phyloP scores from a whole-genome alignment of 2,113 vertebrate species.

The Caloenas nicobarica region DNA sequence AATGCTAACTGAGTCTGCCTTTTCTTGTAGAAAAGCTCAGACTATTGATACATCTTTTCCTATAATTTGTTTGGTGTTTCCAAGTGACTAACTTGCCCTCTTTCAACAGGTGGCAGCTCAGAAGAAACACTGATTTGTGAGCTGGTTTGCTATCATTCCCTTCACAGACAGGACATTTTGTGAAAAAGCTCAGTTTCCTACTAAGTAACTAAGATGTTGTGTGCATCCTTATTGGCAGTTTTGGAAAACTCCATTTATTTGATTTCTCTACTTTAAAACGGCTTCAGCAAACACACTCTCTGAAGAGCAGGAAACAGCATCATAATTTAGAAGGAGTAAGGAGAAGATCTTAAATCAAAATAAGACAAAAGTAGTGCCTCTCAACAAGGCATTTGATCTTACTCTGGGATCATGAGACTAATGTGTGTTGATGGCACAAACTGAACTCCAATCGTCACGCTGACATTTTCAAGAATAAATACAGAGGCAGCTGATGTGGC shows the following conservation, averaged over 20 bases:
- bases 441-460: slow-evolving; percentile 27
- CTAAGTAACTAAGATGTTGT: neutral
- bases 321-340: neutral
- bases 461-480: slow-evolving; percentile 34
- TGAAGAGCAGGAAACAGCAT: neutral
- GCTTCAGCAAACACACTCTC: neutral
- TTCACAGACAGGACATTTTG: neutral
- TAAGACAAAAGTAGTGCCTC: neutral
- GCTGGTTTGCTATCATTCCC: neutral
- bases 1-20: neutral
- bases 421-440: slow-evolving; percentile 39
- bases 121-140: neutral
- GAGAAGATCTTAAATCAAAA: slow-evolving; percentile 19
- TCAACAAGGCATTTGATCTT: neutral
- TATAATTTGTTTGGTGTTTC: neutral
- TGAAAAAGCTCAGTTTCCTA: neutral
- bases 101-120: slow-evolving; percentile 3
- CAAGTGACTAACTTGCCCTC: neutral
- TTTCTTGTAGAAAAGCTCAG: neutral
- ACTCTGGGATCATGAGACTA: neutral
- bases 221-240: neutral
- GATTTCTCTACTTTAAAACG: neutral
- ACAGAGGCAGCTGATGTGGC: slow-evolving; percentile 41
- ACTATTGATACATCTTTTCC: neutral
- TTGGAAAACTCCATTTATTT: neutral